Base-by-base conservation (phyloP, 2,797 vertebrate genomes). In the Amblyopsis hoosieri region DNA sequence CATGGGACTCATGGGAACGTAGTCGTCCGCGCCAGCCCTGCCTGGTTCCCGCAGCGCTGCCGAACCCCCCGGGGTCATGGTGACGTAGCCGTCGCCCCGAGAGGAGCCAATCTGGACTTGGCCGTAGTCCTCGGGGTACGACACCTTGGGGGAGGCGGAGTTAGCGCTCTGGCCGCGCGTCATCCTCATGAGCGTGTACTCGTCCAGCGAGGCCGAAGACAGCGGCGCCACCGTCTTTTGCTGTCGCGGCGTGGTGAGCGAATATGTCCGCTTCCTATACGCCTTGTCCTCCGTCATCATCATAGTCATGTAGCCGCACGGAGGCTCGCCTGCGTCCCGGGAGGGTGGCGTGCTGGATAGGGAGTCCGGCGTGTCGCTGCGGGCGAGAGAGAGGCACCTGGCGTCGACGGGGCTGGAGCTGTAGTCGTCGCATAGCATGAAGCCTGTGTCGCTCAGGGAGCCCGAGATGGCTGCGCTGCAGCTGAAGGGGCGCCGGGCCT, bases 1-100 rank as follows among this genome's bases (percentile, higher is more conserved):
- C 86, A 96, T 96, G 62, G 96, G 94, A 82, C 96, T 98, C 96
- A 98, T 99, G 64, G 95, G 93, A 82, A 97, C 86, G 64, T 98
- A 98, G 81, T 94, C 92, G 12, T 94, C 23, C 3, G 23, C 23
- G 23, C 23, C 94, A 0, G 45, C 72, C 65, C 76, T 93, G 52
- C 85, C 69, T 3, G 89, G 82, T 29, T 72, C 7, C 52, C 4
- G 12, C 54, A 31, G 69, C 1, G 84, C 15, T 0, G 90, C 91
- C 0, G 90, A 23, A 23, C 23, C 90, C 0, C 96, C 94, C 0
- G 95, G 95, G 0, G 91, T 96, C 97, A 99, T 99, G 12, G 95
- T 95, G 96, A 98, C 94, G 77, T 99, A 99, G 64, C 96, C 96
- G 0, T 96, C 94, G 0, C 95, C 88, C 56, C 81, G 74, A 48